Base-by-base conservation (phyloP, 2,113 vertebrate genomes). In the Apus apus region DNA sequence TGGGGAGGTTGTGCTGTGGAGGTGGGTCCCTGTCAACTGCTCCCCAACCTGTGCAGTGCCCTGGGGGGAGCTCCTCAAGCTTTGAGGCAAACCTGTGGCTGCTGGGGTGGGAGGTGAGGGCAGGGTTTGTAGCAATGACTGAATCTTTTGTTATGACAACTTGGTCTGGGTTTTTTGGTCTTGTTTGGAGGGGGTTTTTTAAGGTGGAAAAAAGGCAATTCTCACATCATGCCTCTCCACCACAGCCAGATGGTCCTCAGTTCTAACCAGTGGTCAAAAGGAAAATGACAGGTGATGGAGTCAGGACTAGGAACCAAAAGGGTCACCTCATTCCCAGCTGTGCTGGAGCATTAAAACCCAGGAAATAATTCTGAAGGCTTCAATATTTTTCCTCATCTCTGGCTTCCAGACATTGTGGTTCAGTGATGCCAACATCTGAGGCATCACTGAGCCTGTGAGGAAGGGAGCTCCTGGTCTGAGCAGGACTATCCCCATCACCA, bases 11-110 rank as follows among this genome's bases (percentile, higher is more conserved):
- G 29, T 6, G 34, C 25, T n/a, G 36, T 22, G 61, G 84, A 72
- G 48, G 2, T 0, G 4, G 4, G 36, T 16, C 9, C 8, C 13
- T 46, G 4, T 11, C 51, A 57, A 0, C 15, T 38, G 16, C 16
- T 71, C 40, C n/a, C 21, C 40, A 2, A 43, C 40, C 40, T 43
- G 12, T 10, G 40, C 14, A 14, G 40, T 43, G 40, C 14, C 40
- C 40, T 43, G 12, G 5, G 11, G 25, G 3, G 14, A 2, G n/a
- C n/a, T n/a, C n/a, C n/a, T n/a, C n/a, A n/a, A n/a, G n/a, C n/a
- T n/a, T n/a, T n/a, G n/a, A n/a, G n/a, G n/a, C n/a, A n/a, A n/a
- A n/a, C n/a, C n/a, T n/a, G n/a, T n/a, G n/a, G n/a, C n/a, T n/a
- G n/a, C n/a, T n/a, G n/a, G n/a, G n/a, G n/a, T n/a, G n/a, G n/a